A percentile compares a stretch with the other conserved stretches of the same genome.
These are phyloP conservation scores for Psophia crepitans DNA, from an alignment of 2,113 vertebrate genomes.

Conservation along the genomic window DNA sequence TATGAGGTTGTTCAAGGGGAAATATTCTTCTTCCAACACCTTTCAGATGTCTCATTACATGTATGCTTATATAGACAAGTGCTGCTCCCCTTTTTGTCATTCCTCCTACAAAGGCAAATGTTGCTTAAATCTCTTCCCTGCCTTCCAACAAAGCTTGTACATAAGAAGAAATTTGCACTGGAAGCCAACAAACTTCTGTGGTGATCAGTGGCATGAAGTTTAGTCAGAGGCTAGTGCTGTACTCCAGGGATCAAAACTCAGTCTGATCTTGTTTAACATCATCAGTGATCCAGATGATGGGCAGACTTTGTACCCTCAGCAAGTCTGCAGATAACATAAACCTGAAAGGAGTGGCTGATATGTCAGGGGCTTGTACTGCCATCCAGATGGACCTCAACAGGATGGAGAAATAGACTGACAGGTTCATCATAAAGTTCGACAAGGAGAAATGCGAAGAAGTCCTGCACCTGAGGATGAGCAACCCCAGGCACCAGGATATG, in stretches of 20 bases:
- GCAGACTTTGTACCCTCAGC: background rate
- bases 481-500: background rate
- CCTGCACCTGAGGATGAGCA: background rate
- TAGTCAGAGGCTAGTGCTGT: background rate
- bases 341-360: background rate
- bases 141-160: background rate
- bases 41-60: background rate
- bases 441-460: background rate
- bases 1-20: background rate
- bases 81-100: background rate
- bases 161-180: background rate
- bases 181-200: background rate
- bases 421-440: background rate
- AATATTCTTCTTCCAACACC: background rate
- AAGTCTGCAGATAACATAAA: background rate
- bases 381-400: background rate
- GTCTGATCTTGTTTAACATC: background rate
- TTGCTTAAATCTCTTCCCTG: background rate
- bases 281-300: background rate
- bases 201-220: background rate
- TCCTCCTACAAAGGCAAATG: background rate
- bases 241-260: background rate
- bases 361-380: background rate
- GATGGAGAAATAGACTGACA: background rate
- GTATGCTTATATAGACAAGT: background rate